Conservation (phyloP, 2,797 vertebrate species). For the Gymnothorax reevesii region DNA sequence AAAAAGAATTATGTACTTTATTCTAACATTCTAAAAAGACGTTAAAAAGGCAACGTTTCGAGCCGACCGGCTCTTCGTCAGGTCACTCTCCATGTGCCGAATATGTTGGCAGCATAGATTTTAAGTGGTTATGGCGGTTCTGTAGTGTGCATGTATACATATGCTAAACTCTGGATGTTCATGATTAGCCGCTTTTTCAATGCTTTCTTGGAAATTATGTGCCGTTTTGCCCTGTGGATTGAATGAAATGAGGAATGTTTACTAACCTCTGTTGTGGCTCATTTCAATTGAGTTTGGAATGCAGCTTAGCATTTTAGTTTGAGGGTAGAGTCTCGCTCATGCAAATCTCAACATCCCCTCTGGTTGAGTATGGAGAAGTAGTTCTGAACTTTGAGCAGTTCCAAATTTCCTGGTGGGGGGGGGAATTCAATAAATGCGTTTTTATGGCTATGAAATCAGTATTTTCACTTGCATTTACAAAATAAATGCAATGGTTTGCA, state of each 20-base stretch:
- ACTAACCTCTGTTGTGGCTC: slow-evolving; percentile 33
- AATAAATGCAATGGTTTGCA: no score
- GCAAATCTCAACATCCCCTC: no score
- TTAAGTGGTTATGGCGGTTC: neutral
- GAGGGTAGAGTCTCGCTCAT: neutral
- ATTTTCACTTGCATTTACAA: no score
- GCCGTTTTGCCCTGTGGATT: neutral
- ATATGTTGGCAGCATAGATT: neutral
- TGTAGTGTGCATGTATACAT: neutral
- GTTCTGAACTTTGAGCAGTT: no score
- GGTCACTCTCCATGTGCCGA: neutral
- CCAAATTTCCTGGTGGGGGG: no score
- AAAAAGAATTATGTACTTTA: no score
- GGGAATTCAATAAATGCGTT: no score
- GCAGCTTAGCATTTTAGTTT: slow-evolving; percentile 54
- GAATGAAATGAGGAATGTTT: slow-evolving; percentile 7
- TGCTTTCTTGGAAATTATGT: neutral
- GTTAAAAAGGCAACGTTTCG: no score
- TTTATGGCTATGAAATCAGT: no score
- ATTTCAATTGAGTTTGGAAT: slow-evolving; percentile 73
- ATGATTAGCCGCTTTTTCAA: neutral
- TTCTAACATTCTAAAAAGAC: no score
- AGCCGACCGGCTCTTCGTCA: no score
- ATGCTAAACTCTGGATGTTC: neutral
- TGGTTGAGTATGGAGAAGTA: no score